Percentiles rank a stretch among this genome's conserved stretches.
phyloP scores from a whole-genome alignment of 2,113 vertebrate genomes.

The Centropus unirufus region DNA sequence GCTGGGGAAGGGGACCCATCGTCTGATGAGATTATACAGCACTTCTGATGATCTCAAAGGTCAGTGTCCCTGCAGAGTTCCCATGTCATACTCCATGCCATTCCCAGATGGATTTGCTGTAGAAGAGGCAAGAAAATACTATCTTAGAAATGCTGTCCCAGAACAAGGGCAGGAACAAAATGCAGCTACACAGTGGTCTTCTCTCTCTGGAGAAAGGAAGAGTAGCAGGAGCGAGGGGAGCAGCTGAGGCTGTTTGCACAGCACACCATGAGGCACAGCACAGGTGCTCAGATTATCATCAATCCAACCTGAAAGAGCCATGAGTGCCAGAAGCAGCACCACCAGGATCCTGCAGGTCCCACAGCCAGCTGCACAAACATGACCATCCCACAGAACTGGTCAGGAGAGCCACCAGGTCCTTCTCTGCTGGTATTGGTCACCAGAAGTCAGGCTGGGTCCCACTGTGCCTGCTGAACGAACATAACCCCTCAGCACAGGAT shows the following conservation, averaged over 20 bases:
- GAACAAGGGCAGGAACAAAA: neutral
- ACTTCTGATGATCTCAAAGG: neutral
- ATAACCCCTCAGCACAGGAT: neutral
- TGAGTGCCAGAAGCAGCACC: neutral
- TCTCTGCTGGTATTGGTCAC: rapidly evolving
- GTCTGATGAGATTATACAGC: rapidly evolving
- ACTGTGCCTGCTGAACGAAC: rapidly evolving
- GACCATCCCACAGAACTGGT: neutral
- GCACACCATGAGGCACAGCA: rapidly evolving
- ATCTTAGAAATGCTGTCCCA: neutral
- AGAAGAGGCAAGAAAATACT: neutral
- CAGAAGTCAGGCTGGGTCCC: neutral
- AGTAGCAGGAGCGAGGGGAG: neutral
- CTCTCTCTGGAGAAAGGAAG: neutral
- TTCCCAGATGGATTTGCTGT: neutral
- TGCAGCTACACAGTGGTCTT: rapidly evolving
- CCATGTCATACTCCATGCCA: rapidly evolving
- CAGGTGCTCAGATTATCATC: neutral
- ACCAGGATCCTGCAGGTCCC: rapidly evolving
- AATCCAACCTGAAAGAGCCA: neutral
- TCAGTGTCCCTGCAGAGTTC: neutral
- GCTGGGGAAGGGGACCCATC: neutral
- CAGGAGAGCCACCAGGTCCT: rapidly evolving
- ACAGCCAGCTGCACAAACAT: neutral
- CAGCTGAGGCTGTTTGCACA: neutral